Evolutionary conservation across 2,888 invertebrate genomes (phyloP).

Genomic region (Diarsia brunnea): DNA sequence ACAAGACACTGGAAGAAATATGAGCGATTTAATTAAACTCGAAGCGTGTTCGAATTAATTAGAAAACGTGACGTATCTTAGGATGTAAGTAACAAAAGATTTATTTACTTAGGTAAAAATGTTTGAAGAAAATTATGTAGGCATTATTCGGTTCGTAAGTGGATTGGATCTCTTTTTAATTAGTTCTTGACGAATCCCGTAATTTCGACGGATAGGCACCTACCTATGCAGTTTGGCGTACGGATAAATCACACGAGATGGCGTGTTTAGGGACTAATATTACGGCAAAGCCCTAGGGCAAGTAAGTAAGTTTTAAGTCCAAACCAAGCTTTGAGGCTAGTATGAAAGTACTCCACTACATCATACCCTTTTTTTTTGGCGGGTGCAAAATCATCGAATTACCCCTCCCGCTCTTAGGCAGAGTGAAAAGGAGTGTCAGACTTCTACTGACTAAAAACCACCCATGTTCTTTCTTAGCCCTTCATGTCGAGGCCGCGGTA

Average conservation of each 20-base stretch:
- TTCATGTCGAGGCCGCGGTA: too few relatives aligned
- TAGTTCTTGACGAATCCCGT: neutral
- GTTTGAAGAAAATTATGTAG: conserved; percentile 5
- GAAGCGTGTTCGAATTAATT: conserved; percentile 46
- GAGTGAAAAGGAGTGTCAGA: too few relatives aligned
- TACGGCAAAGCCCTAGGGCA: too few relatives aligned
- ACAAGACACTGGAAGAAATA: conserved; percentile 31
- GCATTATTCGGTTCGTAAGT: neutral
- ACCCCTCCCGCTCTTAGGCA: too few relatives aligned
- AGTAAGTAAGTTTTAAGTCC: neutral
- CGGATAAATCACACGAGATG: neutral
- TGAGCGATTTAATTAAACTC: conserved; percentile 54
- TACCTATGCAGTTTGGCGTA: neutral
- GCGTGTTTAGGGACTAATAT: too few relatives aligned
- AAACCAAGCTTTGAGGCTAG: neutral
- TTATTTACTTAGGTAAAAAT: neutral
- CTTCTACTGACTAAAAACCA: too few relatives aligned
- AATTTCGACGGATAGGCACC: neutral
- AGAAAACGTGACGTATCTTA: conserved; percentile 39
- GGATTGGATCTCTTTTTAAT: neutral
- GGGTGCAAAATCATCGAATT: too few relatives aligned
- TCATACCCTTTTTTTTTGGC: too few relatives aligned
- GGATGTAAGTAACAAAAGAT: conserved; percentile 7
- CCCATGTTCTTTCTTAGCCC: too few relatives aligned
- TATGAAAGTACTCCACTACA: neutral